These are phyloP conservation scores for Strigamia maritima DNA, from an alignment of 2,888 invertebrate species.

Conservation along the genomic window DNA sequence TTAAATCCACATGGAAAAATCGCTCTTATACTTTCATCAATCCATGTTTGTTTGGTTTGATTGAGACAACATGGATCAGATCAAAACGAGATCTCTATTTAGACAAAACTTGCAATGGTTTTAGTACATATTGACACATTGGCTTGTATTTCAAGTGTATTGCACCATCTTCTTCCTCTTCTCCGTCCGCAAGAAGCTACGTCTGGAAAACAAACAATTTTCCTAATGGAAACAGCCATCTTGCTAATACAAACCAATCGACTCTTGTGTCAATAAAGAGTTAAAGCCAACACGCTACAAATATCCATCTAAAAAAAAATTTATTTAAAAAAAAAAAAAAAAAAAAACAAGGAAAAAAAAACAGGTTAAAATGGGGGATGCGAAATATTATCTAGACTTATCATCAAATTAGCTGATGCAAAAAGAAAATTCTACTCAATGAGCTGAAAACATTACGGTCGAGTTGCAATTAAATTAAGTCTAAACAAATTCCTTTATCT, in stretches of 20 bases:
- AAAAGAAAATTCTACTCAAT: neutral
- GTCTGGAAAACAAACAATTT: conserved; percentile 24
- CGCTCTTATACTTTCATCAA: neutral
- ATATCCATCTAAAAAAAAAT: neutral
- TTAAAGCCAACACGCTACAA: conserved; percentile 1
- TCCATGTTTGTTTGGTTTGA: neutral
- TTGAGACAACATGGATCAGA: neutral
- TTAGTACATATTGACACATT: neutral
- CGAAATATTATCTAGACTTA: neutral
- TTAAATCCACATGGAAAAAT: neutral
- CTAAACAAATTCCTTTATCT: conserved; percentile 34
- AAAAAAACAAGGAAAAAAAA: neutral
- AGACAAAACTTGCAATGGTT: conserved; percentile 4
- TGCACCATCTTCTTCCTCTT: conserved; percentile 18
- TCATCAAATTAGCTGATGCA: neutral
- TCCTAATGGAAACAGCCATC: conserved; percentile 29
- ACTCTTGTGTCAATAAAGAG: conserved; percentile 9
- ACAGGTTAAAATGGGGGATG: neutral
- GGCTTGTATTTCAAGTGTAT: conserved; percentile 20
- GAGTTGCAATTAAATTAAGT: conserved; percentile 8
- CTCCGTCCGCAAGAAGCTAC: neutral
- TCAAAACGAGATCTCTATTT: conserved; percentile 9
- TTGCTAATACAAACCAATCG: neutral
- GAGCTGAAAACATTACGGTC: neutral
- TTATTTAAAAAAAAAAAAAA: neutral